A percentile compares a stretch with the other conserved stretches of the same genome.
phyloP scores from a whole-genome alignment of 1,140 invertebrate genomes.

The Parasteatoda tepidariorum region DNA sequence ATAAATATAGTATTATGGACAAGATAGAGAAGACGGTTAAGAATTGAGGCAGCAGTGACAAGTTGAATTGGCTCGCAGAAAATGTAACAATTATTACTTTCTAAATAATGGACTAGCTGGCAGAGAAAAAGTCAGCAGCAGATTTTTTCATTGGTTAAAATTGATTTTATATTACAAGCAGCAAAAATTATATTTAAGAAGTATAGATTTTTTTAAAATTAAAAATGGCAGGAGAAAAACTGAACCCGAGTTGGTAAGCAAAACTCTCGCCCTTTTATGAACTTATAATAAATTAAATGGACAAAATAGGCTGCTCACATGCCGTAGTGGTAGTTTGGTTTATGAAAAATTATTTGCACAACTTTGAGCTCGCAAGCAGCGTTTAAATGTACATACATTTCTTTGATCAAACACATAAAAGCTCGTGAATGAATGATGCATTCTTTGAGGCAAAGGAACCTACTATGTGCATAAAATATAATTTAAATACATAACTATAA shows the following conservation, averaged over 20 bases:
- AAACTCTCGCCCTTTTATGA: neutral
- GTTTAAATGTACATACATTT: conserved; percentile 34
- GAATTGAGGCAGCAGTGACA: conserved; percentile 48
- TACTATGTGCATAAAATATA: no score
- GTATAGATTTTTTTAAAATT: neutral
- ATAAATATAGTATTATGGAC: conserved; percentile 46
- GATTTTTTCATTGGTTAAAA: no score
- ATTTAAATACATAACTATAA: no score
- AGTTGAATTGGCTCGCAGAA: conserved; percentile 48
- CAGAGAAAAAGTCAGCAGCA: conserved; percentile 45
- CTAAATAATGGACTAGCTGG: conserved; percentile 46
- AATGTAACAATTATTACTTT: conserved; percentile 27
- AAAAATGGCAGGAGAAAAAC: conserved; percentile 35
- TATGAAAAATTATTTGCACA: conserved; percentile 60
- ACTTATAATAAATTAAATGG: conserved; percentile 14
- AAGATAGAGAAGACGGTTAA: conserved; percentile 56
- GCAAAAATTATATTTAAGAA: conserved; percentile 14
- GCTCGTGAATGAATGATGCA: conserved; percentile 39
- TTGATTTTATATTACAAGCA: conserved; percentile 60
- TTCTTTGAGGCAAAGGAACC: conserved; percentile 34
- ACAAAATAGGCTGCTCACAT: conserved; percentile 26
- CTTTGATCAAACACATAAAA: conserved; percentile 38
- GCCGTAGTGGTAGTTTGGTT: conserved; percentile 36
- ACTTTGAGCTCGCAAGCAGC: conserved; percentile 58
- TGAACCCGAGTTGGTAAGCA: neutral